These are phyloP conservation scores for Sarcophaga subvicina DNA, from an alignment of 2,888 invertebrate species.

Conservation along the genomic window DNA sequence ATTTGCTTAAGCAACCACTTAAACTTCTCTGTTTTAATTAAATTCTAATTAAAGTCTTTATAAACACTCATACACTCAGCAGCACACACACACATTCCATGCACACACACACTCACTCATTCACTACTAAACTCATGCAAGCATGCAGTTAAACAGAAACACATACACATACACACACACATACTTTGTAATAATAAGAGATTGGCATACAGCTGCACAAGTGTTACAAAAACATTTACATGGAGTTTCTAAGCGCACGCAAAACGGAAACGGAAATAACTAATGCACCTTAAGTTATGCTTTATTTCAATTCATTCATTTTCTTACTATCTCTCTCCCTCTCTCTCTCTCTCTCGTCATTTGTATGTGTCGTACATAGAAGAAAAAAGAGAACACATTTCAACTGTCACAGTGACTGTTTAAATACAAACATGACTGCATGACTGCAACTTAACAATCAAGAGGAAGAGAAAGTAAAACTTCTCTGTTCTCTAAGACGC, in stretches of 20 bases:
- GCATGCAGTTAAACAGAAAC: too few species aligned
- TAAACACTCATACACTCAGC: not conserved
- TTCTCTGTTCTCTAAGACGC: too few species aligned
- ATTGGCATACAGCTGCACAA: too few species aligned
- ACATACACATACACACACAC: not conserved
- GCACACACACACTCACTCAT: too few species aligned
- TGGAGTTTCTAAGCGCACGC: too few species aligned
- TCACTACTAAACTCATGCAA: too few species aligned
- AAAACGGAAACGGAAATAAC: not conserved
- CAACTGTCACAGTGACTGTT: not conserved
- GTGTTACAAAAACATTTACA: too few species aligned
- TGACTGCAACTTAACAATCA: not conserved
- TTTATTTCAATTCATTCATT: not conserved
- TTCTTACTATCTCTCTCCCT: not conserved
- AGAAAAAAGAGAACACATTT: not conserved
- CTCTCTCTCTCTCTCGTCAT: not conserved
- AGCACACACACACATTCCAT: not conserved
- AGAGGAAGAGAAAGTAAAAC: too few species aligned
- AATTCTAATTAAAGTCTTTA: constrained; percentile 43
- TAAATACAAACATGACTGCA: not conserved
- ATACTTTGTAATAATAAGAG: not conserved
- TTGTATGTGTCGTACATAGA: too few species aligned
- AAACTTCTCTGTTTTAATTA: constrained; percentile 4
- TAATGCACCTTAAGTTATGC: constrained; percentile 35
- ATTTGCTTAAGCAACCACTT: not conserved